A percentile compares a stretch with the other conserved stretches of the same genome.
These are phyloP conservation scores for Brachynemurus nebulosus DNA, from an alignment of 2,888 invertebrate species.

Conservation along the genomic window DNA sequence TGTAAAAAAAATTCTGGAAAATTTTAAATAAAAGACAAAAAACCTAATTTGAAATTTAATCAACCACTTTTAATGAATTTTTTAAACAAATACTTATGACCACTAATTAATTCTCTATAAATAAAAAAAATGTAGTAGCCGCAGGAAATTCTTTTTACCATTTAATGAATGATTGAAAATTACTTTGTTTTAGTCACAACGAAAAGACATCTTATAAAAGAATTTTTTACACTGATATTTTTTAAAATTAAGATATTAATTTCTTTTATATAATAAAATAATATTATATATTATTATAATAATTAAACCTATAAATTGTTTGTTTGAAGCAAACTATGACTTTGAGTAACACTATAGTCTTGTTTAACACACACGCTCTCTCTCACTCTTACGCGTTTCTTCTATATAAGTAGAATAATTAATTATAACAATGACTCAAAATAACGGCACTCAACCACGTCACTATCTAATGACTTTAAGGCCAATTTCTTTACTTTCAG, in stretches of 20 bases:
- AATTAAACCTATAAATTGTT: too few relatives aligned
- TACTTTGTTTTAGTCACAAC: slow-evolving; percentile 1
- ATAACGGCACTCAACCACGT: not conserved
- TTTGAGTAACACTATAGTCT: not conserved
- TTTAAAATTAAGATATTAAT: too few relatives aligned
- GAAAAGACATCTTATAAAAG: too few relatives aligned
- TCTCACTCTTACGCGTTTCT: not conserved
- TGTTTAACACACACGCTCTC: not conserved
- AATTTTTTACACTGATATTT: too few relatives aligned
- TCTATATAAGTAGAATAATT: slow-evolving; percentile 1
- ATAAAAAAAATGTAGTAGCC: not conserved
- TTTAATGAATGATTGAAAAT: not conserved
- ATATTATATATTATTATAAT: too few relatives aligned
- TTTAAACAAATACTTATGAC: not conserved
- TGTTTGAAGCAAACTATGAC: not conserved
- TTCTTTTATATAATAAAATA: too few relatives aligned
- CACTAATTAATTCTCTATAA: not conserved
- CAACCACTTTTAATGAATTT: not conserved
- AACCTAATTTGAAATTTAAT: slow-evolving; percentile 1
- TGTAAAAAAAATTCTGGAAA: too few relatives aligned
- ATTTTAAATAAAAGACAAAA: not conserved
- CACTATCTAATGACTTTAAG: too few relatives aligned
- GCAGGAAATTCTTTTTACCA: not conserved
- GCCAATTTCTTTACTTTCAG: too few relatives aligned
- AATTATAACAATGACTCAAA: not conserved